A percentile compares a stretch with the other conserved stretches of the same genome.
These are phyloP conservation scores for Hippopotamus amphibius DNA, from an alignment of 2,113 vertebrate genomes.

Conservation along the genomic window DNA sequence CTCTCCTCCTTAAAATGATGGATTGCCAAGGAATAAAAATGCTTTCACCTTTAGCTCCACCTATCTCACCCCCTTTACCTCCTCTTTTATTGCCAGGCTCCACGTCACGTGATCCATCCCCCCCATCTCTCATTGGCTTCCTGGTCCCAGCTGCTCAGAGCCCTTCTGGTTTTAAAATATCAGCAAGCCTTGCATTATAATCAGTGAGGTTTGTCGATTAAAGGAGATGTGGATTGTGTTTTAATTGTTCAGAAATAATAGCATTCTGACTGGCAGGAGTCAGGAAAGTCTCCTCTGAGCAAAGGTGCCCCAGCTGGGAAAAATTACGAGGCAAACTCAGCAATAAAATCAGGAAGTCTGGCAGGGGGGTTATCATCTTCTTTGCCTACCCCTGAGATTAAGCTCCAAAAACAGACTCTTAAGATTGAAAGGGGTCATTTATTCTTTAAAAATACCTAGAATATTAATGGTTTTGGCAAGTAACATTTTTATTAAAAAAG, in stretches of 20 bases:
- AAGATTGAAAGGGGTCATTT: background rate
- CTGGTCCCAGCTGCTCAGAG: background rate
- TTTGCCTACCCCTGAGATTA: slow-evolving; percentile 42
- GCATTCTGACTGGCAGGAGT: slow-evolving; percentile 16
- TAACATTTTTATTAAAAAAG: slow-evolving; percentile 31
- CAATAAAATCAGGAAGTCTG: slow-evolving; percentile 55
- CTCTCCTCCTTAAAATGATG: slow-evolving; percentile 73
- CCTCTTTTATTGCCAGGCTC: slow-evolving; percentile 25
- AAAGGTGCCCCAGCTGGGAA: slow-evolving; percentile 52
- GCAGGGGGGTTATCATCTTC: background rate
- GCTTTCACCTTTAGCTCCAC: slow-evolving; percentile 72
- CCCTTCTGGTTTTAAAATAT: slow-evolving; percentile 68
- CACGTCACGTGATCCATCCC: background rate
- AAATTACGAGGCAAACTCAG: slow-evolving; percentile 45
- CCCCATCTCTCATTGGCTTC: background rate
- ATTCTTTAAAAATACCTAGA: slow-evolving; percentile 31
- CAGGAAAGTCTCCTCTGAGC: slow-evolving; percentile 58
- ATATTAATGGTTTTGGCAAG: slow-evolving; percentile 54
- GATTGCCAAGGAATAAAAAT: slow-evolving; percentile 69
- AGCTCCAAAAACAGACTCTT: slow-evolving; percentile 23
- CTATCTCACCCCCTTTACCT: slow-evolving; percentile 26
- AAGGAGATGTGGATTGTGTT: slow-evolving; percentile 31
- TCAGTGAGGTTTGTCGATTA: slow-evolving; percentile 22
- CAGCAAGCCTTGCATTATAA: slow-evolving; percentile 43
- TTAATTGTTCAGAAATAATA: slow-evolving; percentile 65